Conservation (phyloP, 2,888 invertebrate species). For the Lycocerus yunnanus region DNA sequence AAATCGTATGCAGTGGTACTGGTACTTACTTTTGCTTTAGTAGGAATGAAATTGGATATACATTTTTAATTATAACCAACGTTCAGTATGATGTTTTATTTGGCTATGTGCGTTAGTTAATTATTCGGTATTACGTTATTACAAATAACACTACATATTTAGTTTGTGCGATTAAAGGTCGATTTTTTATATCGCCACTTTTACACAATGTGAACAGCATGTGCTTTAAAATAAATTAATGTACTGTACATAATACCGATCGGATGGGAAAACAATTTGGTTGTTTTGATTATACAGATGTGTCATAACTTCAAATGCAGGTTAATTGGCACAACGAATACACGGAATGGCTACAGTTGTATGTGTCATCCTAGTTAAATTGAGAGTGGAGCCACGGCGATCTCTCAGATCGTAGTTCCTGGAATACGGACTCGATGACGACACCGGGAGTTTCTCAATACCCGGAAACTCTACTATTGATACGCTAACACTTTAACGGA, state of each 20-base stretch:
- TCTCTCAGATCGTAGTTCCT: slow-evolving; percentile 26
- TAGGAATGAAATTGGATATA: too few relatives aligned
- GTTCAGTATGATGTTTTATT: neutral
- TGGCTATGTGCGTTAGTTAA: neutral
- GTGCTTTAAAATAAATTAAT: neutral
- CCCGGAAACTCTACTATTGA: slow-evolving; percentile 30
- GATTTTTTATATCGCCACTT: neutral
- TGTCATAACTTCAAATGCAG: slow-evolving; percentile 20
- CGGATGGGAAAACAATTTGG: neutral
- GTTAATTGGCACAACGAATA: slow-evolving; percentile 31
- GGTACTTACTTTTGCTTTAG: too few relatives aligned
- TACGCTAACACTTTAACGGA: slow-evolving; percentile 24
- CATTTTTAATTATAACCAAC: too few relatives aligned
- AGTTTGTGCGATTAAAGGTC: neutral
- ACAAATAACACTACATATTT: neutral
- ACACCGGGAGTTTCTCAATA: slow-evolving; percentile 33
- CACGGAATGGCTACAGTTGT: slow-evolving; percentile 22
- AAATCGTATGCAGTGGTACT: too few relatives aligned
- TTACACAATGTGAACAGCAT: neutral
- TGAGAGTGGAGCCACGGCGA: slow-evolving; percentile 18
- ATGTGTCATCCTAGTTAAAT: slow-evolving; percentile 23
- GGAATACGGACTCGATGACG: slow-evolving; percentile 31
- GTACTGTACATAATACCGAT: neutral
- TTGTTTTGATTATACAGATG: slow-evolving; percentile 7
- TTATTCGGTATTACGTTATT: neutral